Conservation (phyloP, 2,888 invertebrate species). For the Pseudococcus jackbeardsleyi region DNA sequence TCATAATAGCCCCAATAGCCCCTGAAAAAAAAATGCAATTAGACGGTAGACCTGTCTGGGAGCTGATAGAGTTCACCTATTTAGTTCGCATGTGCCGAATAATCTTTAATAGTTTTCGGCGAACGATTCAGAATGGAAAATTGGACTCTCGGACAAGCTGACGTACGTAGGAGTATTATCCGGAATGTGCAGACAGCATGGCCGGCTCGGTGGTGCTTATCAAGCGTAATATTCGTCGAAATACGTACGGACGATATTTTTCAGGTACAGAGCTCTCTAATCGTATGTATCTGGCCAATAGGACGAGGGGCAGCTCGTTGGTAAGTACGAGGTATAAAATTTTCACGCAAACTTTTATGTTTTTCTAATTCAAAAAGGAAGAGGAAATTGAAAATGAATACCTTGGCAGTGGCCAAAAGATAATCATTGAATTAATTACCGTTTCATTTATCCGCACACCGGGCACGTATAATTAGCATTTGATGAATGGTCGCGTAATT, state of each 20-base stretch:
- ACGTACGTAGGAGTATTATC: neutral
- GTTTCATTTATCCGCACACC: slow-evolving; percentile 62
- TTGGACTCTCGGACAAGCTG: neutral
- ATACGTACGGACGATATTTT: neutral
- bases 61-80: slow-evolving; percentile 22
- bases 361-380: slow-evolving; percentile 45
- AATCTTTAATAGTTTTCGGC: slow-evolving; percentile 35
- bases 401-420: slow-evolving; percentile 37
- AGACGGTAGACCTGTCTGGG: slow-evolving; percentile 32
- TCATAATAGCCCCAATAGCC: neutral
- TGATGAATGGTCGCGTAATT: slow-evolving; percentile 61
- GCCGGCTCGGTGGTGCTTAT: neutral
- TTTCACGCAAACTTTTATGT: slow-evolving; percentile 34
- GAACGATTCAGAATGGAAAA: slow-evolving; percentile 3
- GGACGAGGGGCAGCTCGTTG: neutral
- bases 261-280: neutral
- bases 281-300: neutral
- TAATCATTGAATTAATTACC: slow-evolving; percentile 64
- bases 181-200: slow-evolving; percentile 4
- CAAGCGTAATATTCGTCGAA: slow-evolving; percentile 32
- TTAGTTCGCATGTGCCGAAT: neutral
- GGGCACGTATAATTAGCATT: slow-evolving; percentile 62
- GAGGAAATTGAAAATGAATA: slow-evolving; percentile 61
- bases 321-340: neutral
- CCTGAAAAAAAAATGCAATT: slow-evolving; percentile 4